These are phyloP conservation scores for Perca flavescens DNA, from an alignment of 2,113 vertebrate genomes.

Conservation along the genomic window DNA sequence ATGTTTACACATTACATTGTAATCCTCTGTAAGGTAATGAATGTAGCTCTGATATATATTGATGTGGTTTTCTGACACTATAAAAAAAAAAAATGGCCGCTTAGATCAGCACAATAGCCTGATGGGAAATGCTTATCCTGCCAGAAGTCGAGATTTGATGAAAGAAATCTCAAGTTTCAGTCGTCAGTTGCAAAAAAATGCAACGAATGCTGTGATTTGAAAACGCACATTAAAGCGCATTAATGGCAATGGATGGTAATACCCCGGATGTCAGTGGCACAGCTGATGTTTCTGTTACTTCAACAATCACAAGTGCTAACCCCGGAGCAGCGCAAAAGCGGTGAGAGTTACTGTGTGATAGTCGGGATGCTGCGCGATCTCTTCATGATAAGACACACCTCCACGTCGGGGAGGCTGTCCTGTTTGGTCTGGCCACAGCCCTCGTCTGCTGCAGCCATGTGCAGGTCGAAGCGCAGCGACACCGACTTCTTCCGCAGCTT, in stretches of 20 bases:
- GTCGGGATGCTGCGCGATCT: constrained; percentile 94
- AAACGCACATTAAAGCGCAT: constrained; percentile 32
- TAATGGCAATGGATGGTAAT: not conserved
- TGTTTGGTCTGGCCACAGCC: constrained; percentile 87
- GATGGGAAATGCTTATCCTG: constrained; percentile 24
- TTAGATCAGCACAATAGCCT: constrained; percentile 29
- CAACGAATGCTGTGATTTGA: constrained; percentile 11
- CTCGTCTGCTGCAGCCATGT: constrained; percentile 92
- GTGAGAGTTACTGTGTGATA: constrained; percentile 85
- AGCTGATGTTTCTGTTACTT: constrained; percentile 1
- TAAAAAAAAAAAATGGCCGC: constrained; percentile 36
- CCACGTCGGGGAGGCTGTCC: constrained; percentile 91
- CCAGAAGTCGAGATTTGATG: constrained; percentile 2
- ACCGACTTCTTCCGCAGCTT: constrained; percentile 96
- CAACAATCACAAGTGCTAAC: constrained; percentile 3
- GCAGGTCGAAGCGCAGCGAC: constrained; percentile 96
- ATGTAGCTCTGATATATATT: not conserved
- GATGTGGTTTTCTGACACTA: constrained; percentile 1
- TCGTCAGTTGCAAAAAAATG: constrained; percentile 16
- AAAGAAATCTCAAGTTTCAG: not conserved
- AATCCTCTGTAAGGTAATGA: constrained; percentile 16
- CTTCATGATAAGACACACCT: constrained; percentile 96
- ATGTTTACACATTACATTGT: constrained; percentile 11
- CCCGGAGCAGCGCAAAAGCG: not conserved
- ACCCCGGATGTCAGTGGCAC: not conserved